Evolutionary conservation across 2,797 vertebrate genomes (phyloP).

Genomic region (Dallia pectoralis): DNA sequence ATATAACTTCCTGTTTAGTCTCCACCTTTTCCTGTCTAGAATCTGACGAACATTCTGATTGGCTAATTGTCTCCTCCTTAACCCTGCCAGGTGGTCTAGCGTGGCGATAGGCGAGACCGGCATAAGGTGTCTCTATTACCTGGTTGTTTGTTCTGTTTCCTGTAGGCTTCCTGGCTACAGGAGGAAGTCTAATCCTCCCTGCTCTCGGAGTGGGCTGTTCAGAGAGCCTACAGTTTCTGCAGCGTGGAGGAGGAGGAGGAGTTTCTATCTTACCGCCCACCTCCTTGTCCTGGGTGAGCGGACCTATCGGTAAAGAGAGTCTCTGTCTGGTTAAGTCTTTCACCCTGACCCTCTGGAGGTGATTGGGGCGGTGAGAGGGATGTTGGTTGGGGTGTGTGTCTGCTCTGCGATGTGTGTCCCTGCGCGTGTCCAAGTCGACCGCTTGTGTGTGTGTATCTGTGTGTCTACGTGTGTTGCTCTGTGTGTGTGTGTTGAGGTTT

Average conservation of each 20-base stretch:
- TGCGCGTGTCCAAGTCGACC: conserved; percentile 15
- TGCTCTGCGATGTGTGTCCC: conserved; percentile 12
- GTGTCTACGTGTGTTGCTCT: conserved; percentile 19
- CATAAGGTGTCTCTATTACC: conserved; percentile 37
- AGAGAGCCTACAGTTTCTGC: conserved; percentile 64
- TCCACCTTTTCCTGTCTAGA: conserved; percentile 30
- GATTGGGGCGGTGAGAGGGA: conserved; percentile 55
- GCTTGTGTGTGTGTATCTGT: conserved; percentile 26
- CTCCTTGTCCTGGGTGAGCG: conserved; percentile 61
- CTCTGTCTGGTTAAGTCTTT: conserved; percentile 53
- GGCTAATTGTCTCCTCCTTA: conserved; percentile 33
- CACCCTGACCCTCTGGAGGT: conserved; percentile 64
- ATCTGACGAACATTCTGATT: conserved; percentile 27
- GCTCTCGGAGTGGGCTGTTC: conserved; percentile 52
- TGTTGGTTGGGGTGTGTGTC: conserved; percentile 45
- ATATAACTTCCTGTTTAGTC: conserved; percentile 16
- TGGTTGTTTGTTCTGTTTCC: conserved; percentile 33
- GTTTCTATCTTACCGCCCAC: conserved; percentile 35
- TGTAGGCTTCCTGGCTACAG: conserved; percentile 60
- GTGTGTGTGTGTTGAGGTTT: conserved; percentile 19
- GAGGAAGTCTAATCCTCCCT: conserved; percentile 62
- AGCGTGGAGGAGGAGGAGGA: conserved; percentile 47
- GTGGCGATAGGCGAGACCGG: conserved; percentile 8
- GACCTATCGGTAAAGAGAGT: conserved; percentile 39
- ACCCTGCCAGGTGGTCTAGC: conserved; percentile 30